Evolutionary conservation across 2,113 vertebrate genomes (phyloP), one percentile per base, ranked within the genome.

Genomic region (Podilymbus podiceps): DNA sequence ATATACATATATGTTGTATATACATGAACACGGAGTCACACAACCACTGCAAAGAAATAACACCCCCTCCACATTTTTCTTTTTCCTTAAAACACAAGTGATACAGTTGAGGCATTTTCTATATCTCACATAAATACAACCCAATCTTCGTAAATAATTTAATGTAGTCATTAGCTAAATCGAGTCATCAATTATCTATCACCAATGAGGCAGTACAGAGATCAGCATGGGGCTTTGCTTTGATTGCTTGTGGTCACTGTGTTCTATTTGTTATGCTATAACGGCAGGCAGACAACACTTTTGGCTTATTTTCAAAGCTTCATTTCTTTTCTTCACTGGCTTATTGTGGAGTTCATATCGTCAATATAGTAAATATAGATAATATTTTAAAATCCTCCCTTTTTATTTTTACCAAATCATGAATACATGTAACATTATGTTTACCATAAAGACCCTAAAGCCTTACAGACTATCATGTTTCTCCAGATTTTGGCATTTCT

Each of bases 401-500:
- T 72, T 86, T 92, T 85, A 58, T 80, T 95, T 94, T 72, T 52
- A 63, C 20, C 27, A 22, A 14, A 42, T 77, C 40, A 1, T 49
- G 63, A 89, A 27, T 50, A 38, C 42, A 55, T 11, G 62, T 66
- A 86, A 55, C n/a, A 15, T 52, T 83, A 50, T 79, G 91, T 93
- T 92, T 95, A 71, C 73, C 73, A 53, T 89, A 56, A 89, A 89
- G 52, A 80, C 72, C 79, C 85, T 77, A 69, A 89, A 96, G 90
- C 88, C 58, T 88, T 30, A 5, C 8, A 40, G 78, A 73, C 55
- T 88, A 95, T 87, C 79, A 76, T 15, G n/a, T 69, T 89, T 95
- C 91, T 96, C 88, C 84, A 85, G 91, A 96, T 95, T 69, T 93
- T 94, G 96, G 83, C 93, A 77, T 97, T 96, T 95, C 96, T 95